Conservation (phyloP, 2,797 vertebrate species). For the Cryptoprocta ferox region DNA sequence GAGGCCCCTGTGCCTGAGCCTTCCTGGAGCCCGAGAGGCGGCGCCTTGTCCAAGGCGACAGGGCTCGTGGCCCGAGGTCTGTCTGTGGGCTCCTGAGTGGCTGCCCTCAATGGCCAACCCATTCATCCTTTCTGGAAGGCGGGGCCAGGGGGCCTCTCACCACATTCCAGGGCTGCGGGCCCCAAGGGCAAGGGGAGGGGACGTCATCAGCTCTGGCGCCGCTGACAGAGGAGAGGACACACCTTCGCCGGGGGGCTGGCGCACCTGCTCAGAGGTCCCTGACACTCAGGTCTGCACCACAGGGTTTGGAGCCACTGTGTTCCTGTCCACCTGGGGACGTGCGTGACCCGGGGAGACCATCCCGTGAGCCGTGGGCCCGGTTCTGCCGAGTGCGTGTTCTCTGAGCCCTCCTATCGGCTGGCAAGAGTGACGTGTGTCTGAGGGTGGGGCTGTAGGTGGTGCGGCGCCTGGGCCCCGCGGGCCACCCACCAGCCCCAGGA, state of each 20-base stretch:
- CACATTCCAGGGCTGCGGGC: neutral
- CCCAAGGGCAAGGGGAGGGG: neutral
- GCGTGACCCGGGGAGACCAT: rapidly evolving
- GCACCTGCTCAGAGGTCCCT: neutral
- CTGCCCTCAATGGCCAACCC: rapidly evolving
- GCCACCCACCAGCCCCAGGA: too few relatives aligned
- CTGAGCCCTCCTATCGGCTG: neutral
- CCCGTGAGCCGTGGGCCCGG: rapidly evolving
- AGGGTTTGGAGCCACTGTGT: rapidly evolving
- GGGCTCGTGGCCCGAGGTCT: neutral
- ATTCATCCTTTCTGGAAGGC: neutral
- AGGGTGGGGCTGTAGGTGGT: neutral
- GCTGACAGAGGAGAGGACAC: neutral
- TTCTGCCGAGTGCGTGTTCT: rapidly evolving
- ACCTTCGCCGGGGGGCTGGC: too few relatives aligned
- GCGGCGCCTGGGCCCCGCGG: neutral
- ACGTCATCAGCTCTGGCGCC: neutral
- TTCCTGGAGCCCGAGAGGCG: neutral
- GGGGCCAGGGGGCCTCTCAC: neutral
- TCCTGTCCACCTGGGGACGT: rapidly evolving
- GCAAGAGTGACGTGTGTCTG: neutral
- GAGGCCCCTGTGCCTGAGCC: neutral
- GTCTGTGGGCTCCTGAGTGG: neutral
- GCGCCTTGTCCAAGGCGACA: neutral
- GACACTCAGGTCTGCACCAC: rapidly evolving